Evolutionary conservation across 2,888 invertebrate species (phyloP).

Genomic region (Melanargia galathea): DNA sequence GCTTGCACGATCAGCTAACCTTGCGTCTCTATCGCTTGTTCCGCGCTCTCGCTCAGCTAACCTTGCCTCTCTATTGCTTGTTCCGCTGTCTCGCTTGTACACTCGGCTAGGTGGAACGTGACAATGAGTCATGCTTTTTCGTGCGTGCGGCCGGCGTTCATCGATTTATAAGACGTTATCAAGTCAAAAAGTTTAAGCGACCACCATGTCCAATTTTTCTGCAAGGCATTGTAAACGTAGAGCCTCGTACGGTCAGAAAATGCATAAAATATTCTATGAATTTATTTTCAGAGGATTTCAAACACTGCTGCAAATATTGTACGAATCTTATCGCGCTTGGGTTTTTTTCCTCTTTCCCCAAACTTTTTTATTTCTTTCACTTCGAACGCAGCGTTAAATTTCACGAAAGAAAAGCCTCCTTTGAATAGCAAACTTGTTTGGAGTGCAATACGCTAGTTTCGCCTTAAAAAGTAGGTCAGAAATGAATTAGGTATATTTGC

Average conservation of each 20-base stretch:
- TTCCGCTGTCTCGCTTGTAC: too few species aligned
- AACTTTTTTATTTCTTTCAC: constrained; percentile 25
- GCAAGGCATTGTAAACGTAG: constrained; percentile 57
- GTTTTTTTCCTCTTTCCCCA: constrained; percentile 15
- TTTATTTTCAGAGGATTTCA: constrained; percentile 76
- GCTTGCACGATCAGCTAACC: too few species aligned
- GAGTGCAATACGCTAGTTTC: constrained; percentile 1
- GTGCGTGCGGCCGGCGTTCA: too few species aligned
- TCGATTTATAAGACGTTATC: too few species aligned
- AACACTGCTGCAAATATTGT: constrained; percentile 48
- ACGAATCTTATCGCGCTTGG: constrained; percentile 45
- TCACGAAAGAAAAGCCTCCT: constrained; percentile 15
- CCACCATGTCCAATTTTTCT: constrained; percentile 44
- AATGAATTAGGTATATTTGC: too few species aligned
- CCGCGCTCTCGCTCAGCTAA: too few species aligned
- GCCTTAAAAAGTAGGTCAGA: constrained; percentile 3
- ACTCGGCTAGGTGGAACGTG: too few species aligned
- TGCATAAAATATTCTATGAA: constrained; percentile 80
- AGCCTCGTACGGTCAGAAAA: constrained; percentile 79
- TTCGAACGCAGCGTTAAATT: constrained; percentile 17
- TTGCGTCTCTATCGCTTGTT: too few species aligned
- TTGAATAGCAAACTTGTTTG: background rate
- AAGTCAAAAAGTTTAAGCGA: background rate
- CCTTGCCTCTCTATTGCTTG: too few species aligned
- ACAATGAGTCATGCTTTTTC: too few species aligned